Conservation (phyloP, 2,113 vertebrate genomes). For the Myiozetetes cayanensis region DNA sequence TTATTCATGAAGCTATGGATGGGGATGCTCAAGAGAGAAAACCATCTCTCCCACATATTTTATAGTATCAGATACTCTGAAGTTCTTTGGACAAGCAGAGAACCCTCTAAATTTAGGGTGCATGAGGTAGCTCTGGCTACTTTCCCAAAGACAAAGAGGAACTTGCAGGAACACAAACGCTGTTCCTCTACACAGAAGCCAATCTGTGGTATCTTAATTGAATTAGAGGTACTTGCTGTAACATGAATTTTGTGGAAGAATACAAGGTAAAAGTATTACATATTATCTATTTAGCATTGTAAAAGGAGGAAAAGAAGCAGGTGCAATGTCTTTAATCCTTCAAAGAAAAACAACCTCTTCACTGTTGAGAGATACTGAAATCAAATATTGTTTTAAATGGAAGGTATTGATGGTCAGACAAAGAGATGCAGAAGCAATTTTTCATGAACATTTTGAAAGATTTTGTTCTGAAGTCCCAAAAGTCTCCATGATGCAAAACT, state of each 20-base stretch:
- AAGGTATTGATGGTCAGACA: not conserved
- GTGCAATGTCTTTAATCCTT: not conserved
- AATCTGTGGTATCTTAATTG: not conserved
- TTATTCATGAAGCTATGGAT: slow-evolving; percentile 17
- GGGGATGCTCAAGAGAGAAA: slow-evolving; percentile 16
- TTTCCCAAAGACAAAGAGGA: not conserved
- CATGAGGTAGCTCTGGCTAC: slow-evolving; percentile 18
- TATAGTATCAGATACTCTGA: not conserved
- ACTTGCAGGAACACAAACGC: not conserved
- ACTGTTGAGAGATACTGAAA: not conserved
- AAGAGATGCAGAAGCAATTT: not conserved
- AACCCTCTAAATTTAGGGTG: slow-evolving; percentile 1
- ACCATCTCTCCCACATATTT: not conserved
- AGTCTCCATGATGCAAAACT: not conserved
- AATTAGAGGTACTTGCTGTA: not conserved
- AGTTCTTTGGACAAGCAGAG: not conserved
- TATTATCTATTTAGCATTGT: not conserved
- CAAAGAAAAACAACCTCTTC: not conserved
- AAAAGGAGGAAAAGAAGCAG: not conserved
- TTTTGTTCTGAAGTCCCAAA: not conserved
- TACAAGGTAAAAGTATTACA: not conserved
- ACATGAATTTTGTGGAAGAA: not conserved
- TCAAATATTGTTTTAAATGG: not conserved
- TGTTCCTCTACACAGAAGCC: not conserved
- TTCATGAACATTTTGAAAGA: not conserved